These are phyloP conservation scores for Drosophila melanica DNA, from an alignment of 1,140 invertebrate species.

Conservation along the genomic window DNA sequence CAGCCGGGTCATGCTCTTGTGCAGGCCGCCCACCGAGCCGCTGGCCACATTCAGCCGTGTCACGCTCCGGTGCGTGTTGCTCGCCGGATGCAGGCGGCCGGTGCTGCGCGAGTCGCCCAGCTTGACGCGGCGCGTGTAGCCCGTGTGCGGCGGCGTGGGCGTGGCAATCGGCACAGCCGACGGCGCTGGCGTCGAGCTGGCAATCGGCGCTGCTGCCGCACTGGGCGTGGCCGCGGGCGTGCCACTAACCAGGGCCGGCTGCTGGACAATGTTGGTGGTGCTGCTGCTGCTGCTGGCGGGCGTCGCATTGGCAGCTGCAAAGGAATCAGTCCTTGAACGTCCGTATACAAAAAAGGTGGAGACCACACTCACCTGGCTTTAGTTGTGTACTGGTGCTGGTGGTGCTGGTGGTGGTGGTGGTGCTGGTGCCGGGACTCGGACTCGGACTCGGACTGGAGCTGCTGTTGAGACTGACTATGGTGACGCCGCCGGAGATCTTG, in stretches of 20 bases:
- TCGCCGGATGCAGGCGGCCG: conserved; percentile 87
- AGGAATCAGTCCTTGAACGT: no score
- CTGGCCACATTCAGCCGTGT: conserved; percentile 89
- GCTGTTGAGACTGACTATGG: conserved; percentile 89
- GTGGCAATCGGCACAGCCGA: conserved; percentile 42
- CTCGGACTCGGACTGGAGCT: conserved; percentile 39
- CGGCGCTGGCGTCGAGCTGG: conserved; percentile 31
- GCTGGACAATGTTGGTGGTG: conserved; percentile 31
- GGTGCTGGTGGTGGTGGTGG: conserved; percentile 53
- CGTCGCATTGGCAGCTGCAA: conserved; percentile 20
- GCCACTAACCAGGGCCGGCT: conserved; percentile 2
- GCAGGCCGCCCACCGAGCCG: conserved; percentile 90
- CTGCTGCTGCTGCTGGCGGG: conserved; percentile 43
- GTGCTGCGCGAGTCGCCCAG: conserved; percentile 89
- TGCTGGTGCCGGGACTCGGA: conserved; percentile 40
- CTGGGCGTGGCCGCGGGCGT: conserved; percentile 7
- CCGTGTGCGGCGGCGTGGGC: conserved; percentile 77
- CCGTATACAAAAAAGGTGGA: no score
- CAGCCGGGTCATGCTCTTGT: conserved; percentile 92
- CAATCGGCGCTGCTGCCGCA: conserved; percentile 5
- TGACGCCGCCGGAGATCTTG: conserved; percentile 89
- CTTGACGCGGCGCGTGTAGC: conserved; percentile 87
- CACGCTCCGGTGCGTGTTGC: conserved; percentile 89
- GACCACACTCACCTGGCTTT: conserved; percentile 48
- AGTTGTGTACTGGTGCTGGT: conserved; percentile 45